A percentile compares a stretch with the other conserved stretches of the same genome.
Conservation (phyloP, 2,797 vertebrate species). For the Gambelia wislizenii region DNA sequence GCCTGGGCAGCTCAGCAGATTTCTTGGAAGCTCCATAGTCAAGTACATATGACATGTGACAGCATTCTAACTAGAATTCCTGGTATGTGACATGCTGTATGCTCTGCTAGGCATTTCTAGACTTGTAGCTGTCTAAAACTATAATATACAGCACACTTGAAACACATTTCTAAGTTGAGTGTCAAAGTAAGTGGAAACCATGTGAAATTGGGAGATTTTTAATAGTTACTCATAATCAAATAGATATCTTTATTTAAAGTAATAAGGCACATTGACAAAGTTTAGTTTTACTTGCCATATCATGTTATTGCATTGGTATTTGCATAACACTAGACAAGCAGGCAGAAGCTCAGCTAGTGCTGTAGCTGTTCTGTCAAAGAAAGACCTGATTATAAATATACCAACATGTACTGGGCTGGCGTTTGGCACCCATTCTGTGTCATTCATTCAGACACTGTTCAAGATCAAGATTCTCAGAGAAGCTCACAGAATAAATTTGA, state of each 20-base stretch:
- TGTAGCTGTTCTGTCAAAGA: constrained; percentile 30
- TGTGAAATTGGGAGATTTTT: background rate
- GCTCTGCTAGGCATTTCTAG: constrained; percentile 50
- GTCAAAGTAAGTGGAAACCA: constrained; percentile 18
- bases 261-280: background rate
- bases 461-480: background rate
- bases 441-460: background rate
- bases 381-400: background rate
- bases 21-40: constrained; percentile 57
- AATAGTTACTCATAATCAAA: constrained; percentile 41
- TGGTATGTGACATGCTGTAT: constrained; percentile 56
- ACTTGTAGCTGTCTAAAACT: constrained; percentile 65
- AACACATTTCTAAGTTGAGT: constrained; percentile 22
- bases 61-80: constrained; percentile 30
- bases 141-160: constrained; percentile 8
- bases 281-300: background rate
- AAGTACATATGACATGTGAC: constrained; percentile 19
- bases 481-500: background rate
- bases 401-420: background rate
- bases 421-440: background rate
- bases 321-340: background rate
- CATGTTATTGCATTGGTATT: background rate
- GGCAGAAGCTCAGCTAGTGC: constrained; percentile 18
- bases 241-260: constrained; percentile 22
- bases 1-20: constrained; percentile 58